Evolutionary conservation across 2,113 vertebrate species (phyloP).

Genomic region (Puntigrus tetrazona): DNA sequence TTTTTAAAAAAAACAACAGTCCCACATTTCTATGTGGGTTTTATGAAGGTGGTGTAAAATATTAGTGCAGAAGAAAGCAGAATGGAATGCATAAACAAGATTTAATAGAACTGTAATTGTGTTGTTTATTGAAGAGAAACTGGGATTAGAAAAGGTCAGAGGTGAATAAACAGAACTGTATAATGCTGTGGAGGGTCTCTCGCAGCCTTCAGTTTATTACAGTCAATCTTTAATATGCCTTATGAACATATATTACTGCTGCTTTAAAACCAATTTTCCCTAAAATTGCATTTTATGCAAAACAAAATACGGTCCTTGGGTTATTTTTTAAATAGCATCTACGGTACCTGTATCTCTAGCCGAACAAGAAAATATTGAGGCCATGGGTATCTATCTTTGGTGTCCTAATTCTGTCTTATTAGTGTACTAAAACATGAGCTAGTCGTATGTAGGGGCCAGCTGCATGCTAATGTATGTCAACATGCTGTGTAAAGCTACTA

Average conservation of each 20-base stretch:
- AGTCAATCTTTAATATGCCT: background rate
- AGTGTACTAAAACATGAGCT: conserved; percentile 6
- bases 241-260: background rate
- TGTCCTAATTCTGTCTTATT: background rate
- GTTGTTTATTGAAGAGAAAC: background rate
- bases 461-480: background rate
- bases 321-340: background rate
- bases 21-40: background rate
- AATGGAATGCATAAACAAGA: background rate
- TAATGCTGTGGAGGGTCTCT: background rate
- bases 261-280: background rate
- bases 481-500: background rate
- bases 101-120: background rate
- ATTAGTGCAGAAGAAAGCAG: background rate
- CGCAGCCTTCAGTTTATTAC: background rate
- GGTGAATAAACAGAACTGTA: background rate
- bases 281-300: background rate
- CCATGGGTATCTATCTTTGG: background rate
- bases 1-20: no score
- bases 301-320: background rate
- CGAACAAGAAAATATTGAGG: background rate
- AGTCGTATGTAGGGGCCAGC: background rate
- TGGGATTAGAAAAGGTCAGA: background rate
- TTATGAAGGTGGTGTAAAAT: background rate
- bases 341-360: background rate